A percentile compares a stretch with the other conserved stretches of the same genome.
Evolutionary conservation across 2,888 invertebrate species (phyloP).

Genomic region (Myathropa florea): DNA sequence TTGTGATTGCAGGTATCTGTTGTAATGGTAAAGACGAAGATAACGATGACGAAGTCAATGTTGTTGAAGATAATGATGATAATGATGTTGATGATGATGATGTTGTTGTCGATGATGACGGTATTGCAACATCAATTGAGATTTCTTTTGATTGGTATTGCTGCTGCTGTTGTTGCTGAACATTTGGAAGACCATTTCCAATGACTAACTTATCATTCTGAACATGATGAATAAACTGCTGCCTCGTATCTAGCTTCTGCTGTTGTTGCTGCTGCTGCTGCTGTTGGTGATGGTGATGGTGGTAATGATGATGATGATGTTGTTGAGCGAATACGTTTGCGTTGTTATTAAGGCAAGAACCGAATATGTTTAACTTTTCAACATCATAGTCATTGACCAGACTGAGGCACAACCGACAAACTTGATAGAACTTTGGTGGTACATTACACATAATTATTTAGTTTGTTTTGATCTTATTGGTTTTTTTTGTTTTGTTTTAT

Average conservation of each 20-base stretch:
- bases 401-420: constrained; percentile 96
- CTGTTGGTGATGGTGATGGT: constrained; percentile 40
- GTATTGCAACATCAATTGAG: constrained; percentile 23
- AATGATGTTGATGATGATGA: constrained; percentile 9
- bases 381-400: constrained; percentile 88
- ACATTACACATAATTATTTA: constrained; percentile 91
- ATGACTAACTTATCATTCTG: constrained; percentile 36
- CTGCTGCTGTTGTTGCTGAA: constrained; percentile 5
- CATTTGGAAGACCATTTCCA: constrained; percentile 42
- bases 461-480: constrained; percentile 63
- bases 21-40: constrained; percentile 36
- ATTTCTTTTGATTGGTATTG: constrained; percentile 18
- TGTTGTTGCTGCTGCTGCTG: constrained; percentile 33
- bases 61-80: constrained; percentile 1
- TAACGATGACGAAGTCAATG: constrained; percentile 20
- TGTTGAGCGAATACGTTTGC: constrained; percentile 33
- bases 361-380: constrained; percentile 83
- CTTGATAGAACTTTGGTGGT: constrained; percentile 95
- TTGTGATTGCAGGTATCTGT: constrained; percentile 32
- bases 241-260: constrained; percentile 18
- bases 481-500: constrained; percentile 10
- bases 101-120: constrained; percentile 14
- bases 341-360: constrained; percentile 68
- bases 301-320: constrained; percentile 38
- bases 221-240: neutral